Evolutionary conservation across 2,113 vertebrate species (phyloP).

Genomic region (Marmota monax): DNA sequence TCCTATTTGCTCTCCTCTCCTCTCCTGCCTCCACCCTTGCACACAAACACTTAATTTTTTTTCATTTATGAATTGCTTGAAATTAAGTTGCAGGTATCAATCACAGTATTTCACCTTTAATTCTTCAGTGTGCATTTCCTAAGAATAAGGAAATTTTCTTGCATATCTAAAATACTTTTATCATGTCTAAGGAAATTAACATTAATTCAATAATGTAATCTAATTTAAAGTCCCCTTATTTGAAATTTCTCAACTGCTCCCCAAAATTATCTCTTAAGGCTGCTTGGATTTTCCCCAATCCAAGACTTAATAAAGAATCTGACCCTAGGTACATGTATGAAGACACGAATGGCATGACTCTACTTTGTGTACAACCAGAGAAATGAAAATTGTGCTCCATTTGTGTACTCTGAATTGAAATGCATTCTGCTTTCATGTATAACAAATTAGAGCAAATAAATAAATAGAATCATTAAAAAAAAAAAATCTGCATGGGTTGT

Average conservation of each 20-base stretch:
- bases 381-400: no score
- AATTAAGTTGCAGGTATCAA: not conserved
- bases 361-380: no score
- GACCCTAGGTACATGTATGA: no score
- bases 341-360: no score
- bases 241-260: not conserved
- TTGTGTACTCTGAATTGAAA: no score
- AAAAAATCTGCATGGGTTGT: not conserved
- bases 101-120: not conserved
- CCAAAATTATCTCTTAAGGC: not conserved
- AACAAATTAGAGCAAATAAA: no score
- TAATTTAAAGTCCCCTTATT: not conserved
- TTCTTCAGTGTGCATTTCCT: not conserved
- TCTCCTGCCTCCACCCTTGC: no score
- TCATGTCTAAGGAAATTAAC: not conserved
- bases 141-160: not conserved
- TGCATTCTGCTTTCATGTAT: no score
- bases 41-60: not conserved
- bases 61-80: not conserved
- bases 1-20: not conserved
- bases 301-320: not conserved
- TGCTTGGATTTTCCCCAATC: not conserved
- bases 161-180: not conserved
- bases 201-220: constrained; percentile 8
- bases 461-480: no score